These are phyloP conservation scores for Amphilophus citrinellus DNA, from an alignment of 2,113 vertebrate genomes.

Conservation along the genomic window DNA sequence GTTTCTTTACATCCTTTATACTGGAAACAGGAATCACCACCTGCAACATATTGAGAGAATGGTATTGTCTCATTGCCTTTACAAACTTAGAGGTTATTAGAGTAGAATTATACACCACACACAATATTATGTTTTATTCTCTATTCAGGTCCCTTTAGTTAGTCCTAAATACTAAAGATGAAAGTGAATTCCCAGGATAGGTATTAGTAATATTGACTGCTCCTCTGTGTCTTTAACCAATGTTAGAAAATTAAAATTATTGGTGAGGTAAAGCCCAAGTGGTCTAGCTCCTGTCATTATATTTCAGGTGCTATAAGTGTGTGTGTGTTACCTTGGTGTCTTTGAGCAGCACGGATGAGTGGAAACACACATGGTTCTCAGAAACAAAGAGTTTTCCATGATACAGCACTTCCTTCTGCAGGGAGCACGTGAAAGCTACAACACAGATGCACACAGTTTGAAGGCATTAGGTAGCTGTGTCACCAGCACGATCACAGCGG, in stretches of 20 bases:
- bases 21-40: constrained; percentile 72
- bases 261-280: background rate
- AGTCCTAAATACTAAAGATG: background rate
- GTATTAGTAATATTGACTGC: background rate
- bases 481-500: constrained; percentile 1
- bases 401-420: constrained; percentile 87
- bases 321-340: constrained; percentile 84
- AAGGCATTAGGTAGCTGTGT: background rate
- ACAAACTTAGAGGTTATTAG: background rate
- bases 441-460: background rate
- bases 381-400: constrained; percentile 86
- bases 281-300: background rate
- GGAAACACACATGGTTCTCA: constrained; percentile 80
- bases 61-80: background rate
- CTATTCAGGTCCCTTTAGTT: background rate
- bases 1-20: constrained; percentile 83
- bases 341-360: constrained; percentile 85
- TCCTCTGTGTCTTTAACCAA: background rate
- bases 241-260: background rate
- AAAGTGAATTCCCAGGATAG: background rate
- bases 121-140: background rate
- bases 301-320: background rate
- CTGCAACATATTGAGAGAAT: constrained; percentile 58
- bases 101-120: background rate
- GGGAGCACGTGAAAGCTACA: constrained; percentile 83